Conservation (phyloP, 2,113 vertebrate species). For the Aptenodytes patagonicus region DNA sequence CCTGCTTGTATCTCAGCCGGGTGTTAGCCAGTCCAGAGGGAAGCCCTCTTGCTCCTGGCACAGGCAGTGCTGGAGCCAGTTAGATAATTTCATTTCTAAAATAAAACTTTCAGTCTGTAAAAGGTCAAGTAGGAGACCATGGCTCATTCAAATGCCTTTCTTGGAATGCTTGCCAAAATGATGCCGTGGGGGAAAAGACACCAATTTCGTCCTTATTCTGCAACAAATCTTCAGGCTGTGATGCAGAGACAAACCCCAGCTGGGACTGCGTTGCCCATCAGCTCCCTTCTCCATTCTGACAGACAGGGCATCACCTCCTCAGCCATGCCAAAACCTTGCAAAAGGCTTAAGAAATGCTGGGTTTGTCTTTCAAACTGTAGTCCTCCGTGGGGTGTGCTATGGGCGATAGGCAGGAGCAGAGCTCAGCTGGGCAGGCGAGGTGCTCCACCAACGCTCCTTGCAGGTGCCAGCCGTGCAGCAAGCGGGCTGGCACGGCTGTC, state of each 20-base stretch:
- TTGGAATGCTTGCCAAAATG: background rate
- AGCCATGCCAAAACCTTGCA: background rate
- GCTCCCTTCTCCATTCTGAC: background rate
- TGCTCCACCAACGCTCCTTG: background rate
- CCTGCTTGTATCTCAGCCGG: background rate
- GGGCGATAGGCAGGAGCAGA: background rate
- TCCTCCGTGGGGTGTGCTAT: background rate
- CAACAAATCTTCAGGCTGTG: background rate
- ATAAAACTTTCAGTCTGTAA: background rate
- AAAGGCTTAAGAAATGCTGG: background rate
- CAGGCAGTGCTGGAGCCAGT: background rate
- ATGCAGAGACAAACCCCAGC: background rate
- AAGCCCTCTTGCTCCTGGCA: background rate
- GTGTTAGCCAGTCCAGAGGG: background rate
- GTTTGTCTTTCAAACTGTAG: background rate
- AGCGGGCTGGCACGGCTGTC: background rate
- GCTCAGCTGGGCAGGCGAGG: background rate
- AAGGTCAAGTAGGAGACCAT: background rate
- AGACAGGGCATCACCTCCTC: background rate
- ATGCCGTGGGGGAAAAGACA: background rate
- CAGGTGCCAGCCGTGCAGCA: fast-evolving
- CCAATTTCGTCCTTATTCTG: background rate
- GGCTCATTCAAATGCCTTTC: background rate
- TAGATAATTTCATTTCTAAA: background rate
- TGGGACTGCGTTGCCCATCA: background rate